phyloP scores from a whole-genome alignment of 2,888 invertebrate species.

The Sclerodermus sp. region DNA sequence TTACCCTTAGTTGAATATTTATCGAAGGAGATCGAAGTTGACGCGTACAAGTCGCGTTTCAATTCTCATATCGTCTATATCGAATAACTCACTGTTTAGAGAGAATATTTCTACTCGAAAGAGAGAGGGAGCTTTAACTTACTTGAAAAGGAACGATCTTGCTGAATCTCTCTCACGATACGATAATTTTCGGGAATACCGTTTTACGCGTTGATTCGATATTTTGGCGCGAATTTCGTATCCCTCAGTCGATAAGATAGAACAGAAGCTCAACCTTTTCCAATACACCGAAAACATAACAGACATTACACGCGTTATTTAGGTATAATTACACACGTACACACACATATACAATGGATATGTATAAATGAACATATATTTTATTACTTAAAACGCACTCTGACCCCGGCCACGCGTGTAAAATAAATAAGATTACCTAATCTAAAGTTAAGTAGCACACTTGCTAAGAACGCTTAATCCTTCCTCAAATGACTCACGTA shows the following conservation, averaged over 20 bases:
- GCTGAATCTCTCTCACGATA: too few species aligned
- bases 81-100: too few species aligned
- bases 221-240: too few species aligned
- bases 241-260: slow-evolving; percentile 21
- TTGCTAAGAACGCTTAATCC: slow-evolving; percentile 34
- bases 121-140: too few species aligned
- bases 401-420: slow-evolving; percentile 41
- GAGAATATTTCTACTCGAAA: too few species aligned
- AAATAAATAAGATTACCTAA: slow-evolving; percentile 28
- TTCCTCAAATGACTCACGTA: slow-evolving; percentile 24
- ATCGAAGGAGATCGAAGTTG: too few species aligned
- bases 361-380: slow-evolving; percentile 34
- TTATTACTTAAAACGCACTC: slow-evolving; percentile 39
- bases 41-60: too few species aligned
- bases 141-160: too few species aligned
- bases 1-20: too few species aligned
- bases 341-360: slow-evolving; percentile 18
- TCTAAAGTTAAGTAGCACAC: slow-evolving; percentile 31
- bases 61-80: too few species aligned
- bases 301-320: slow-evolving; percentile 15
- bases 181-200: too few species aligned
- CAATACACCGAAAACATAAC: slow-evolving; percentile 20
- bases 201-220: too few species aligned
- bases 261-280: slow-evolving; percentile 29
- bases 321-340: slow-evolving; percentile 14